phyloP scores from a whole-genome alignment of 2,113 vertebrate genomes.

The Archilochus colubris region DNA sequence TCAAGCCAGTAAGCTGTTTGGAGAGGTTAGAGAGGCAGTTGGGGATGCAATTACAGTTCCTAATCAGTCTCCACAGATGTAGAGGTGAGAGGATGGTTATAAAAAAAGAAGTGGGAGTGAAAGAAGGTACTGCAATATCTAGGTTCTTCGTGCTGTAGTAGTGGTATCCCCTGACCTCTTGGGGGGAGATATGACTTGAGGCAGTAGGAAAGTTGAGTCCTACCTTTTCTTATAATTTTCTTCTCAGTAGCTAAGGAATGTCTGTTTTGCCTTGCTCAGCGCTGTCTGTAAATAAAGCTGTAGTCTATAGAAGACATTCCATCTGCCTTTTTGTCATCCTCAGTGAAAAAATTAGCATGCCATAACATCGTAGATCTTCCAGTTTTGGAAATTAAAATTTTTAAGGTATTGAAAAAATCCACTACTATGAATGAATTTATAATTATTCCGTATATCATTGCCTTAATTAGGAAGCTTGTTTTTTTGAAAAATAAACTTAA shows the following conservation, averaged over 20 bases:
- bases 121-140: rapidly evolving
- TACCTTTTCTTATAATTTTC: not conserved
- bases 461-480: not conserved
- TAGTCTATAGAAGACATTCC: not conserved
- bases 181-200: not conserved
- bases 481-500: not conserved
- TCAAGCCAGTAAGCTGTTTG: not conserved
- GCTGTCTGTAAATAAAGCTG: not conserved
- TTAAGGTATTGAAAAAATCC: not conserved
- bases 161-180: not conserved
- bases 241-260: not conserved
- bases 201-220: not conserved
- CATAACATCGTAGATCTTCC: rapidly evolving
- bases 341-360: rapidly evolving
- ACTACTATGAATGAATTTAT: not conserved
- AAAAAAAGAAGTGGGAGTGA: not conserved
- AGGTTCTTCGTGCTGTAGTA: not conserved
- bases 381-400: not conserved
- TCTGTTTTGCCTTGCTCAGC: not conserved
- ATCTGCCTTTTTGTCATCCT: not conserved
- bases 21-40: not conserved
- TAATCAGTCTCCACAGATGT: rapidly evolving
- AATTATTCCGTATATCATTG: not conserved
- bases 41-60: not conserved
- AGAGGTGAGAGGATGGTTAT: not conserved